Conservation (phyloP, 2,113 vertebrate species). For the Microcebus murinus region DNA sequence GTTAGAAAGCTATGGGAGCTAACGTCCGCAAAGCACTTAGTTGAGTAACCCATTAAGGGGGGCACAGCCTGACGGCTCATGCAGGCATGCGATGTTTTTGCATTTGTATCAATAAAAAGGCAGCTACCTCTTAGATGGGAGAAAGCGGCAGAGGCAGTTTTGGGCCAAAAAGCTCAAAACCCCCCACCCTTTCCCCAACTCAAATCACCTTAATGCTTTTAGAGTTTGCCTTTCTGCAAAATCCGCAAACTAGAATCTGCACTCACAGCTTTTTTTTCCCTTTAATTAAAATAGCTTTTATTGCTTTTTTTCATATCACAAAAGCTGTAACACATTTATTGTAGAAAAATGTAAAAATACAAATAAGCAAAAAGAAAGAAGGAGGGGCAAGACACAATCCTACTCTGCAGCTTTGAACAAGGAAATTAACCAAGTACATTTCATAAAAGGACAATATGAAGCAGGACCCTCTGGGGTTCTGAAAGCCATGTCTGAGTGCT, state of each 20-base stretch:
- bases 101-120: not conserved
- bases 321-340: not conserved
- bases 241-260: not conserved
- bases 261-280: not conserved
- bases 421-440: not conserved
- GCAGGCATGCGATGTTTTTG: accelerated
- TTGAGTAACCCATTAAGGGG: accelerated
- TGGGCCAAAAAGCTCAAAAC: not conserved
- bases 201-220: accelerated
- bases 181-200: not conserved
- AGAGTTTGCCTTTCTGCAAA: not conserved
- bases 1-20: not conserved
- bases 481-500: not conserved
- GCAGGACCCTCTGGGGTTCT: not conserved
- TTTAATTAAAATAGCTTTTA: conserved; percentile 47
- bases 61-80: accelerated
- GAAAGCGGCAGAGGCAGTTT: not conserved
- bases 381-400: not conserved
- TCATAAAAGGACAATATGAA: not conserved
- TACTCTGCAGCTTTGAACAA: not conserved
- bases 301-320: not conserved
- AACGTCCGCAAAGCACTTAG: not conserved
- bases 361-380: not conserved
- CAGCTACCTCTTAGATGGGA: not conserved
- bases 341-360: not conserved